A percentile compares a stretch with the other conserved stretches of the same genome.
Conservation (phyloP, 1,140 invertebrate species). For the Camponotus floridanus region DNA sequence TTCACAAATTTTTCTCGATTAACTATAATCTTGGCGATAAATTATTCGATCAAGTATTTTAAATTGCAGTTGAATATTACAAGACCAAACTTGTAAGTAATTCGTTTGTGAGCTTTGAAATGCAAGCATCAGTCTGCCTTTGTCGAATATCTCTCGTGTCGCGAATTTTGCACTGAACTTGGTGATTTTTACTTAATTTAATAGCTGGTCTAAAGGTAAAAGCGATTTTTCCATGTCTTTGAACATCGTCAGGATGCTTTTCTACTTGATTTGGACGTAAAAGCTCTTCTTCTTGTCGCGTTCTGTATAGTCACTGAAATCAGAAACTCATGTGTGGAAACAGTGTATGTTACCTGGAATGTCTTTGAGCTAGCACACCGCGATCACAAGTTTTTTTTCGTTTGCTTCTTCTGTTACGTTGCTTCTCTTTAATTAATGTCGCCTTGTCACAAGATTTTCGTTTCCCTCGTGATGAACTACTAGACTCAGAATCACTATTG, state of each 20-base stretch:
- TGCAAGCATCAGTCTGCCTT: neutral
- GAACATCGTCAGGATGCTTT: neutral
- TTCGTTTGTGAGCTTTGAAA: conserved; percentile 5
- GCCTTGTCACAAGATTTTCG: conserved; percentile 33
- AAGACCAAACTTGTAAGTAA: conserved; percentile 20
- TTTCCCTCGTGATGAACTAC: neutral
- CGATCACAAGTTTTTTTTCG: neutral
- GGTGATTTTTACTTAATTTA: conserved; percentile 12
- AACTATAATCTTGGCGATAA: neutral
- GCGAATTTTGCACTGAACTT: conserved; percentile 8
- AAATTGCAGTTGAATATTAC: conserved; percentile 18
- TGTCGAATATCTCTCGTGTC: neutral
- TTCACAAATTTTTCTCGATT: neutral
- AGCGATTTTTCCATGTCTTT: neutral
- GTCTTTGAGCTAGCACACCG: neutral
- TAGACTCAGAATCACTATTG: neutral
- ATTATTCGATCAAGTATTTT: neutral
- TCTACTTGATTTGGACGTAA: neutral
- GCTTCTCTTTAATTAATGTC: conserved; percentile 23
- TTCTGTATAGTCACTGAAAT: neutral
- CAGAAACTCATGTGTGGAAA: neutral
- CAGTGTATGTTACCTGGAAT: neutral
- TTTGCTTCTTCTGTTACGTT: neutral
- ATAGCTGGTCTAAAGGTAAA: neutral
- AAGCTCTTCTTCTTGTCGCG: neutral